phyloP scores from a whole-genome alignment of 1,140 invertebrate genomes.

The Lepidurus apus region DNA sequence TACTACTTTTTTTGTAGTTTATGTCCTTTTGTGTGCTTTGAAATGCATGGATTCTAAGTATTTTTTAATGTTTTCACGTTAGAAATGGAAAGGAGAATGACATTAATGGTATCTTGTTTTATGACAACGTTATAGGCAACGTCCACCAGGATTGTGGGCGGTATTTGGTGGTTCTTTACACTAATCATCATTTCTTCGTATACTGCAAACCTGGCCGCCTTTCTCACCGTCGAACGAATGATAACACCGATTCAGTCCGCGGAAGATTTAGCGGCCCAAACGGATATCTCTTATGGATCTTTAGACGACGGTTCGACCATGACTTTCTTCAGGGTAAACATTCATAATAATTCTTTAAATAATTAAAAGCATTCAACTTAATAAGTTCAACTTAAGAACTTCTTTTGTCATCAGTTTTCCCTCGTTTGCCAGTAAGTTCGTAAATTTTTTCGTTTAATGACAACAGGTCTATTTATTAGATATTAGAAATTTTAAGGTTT shows the following conservation, averaged over 20 bases:
- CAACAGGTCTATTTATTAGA: no score
- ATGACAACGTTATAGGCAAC: conserved; percentile 62
- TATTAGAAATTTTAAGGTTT: no score
- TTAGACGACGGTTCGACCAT: conserved; percentile 89
- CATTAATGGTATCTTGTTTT: neutral
- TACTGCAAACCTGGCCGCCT: conserved; percentile 93
- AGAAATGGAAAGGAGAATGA: neutral
- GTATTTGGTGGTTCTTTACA: conserved; percentile 99
- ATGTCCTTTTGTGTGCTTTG: neutral
- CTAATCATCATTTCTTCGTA: conserved; percentile 97
- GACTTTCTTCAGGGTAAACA: conserved; percentile 86
- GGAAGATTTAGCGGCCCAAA: conserved; percentile 89
- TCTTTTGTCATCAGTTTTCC: no score
- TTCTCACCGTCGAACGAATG: conserved; percentile 93
- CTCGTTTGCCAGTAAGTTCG: no score
- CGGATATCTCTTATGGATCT: conserved; percentile 88
- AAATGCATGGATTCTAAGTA: neutral
- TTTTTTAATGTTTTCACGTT: neutral
- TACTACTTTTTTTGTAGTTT: neutral
- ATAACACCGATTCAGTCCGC: conserved; percentile 95
- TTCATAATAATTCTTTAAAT: neutral
- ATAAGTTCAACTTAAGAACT: no score
- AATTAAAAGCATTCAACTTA: no score
- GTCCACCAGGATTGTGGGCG: conserved; percentile 85
- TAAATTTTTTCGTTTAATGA: no score